Conservation (phyloP, 2,113 vertebrate genomes). For the Sula dactylatra region DNA sequence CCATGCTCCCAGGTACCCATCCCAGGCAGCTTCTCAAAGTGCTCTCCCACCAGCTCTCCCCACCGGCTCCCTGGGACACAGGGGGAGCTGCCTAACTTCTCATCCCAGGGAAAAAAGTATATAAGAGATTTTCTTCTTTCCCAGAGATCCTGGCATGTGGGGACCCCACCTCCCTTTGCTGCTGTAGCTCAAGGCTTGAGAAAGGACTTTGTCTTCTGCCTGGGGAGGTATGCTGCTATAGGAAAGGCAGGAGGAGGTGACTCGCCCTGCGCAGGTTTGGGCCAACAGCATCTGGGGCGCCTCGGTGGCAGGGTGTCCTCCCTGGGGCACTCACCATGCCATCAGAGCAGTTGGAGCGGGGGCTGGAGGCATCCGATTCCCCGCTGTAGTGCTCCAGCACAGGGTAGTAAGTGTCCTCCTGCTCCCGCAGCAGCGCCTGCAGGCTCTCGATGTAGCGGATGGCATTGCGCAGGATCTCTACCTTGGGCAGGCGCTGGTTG, state of each 20-base stretch:
- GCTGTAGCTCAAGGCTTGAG: background rate
- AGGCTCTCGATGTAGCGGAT: slow-evolving; percentile 98
- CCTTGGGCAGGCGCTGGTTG: slow-evolving; percentile 95
- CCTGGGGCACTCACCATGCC: slow-evolving; percentile 87
- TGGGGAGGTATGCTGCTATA: background rate
- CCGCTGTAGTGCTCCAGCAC: slow-evolving; percentile 92
- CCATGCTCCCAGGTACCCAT: background rate
- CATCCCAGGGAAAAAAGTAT: background rate
- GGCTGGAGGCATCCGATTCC: slow-evolving; percentile 94
- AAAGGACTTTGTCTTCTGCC: background rate
- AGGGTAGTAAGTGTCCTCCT: slow-evolving; percentile 86
- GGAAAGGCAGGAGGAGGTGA: background rate
- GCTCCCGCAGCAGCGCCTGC: slow-evolving; percentile 89
- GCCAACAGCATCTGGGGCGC: background rate
- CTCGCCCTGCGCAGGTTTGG: background rate
- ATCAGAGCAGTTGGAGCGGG: slow-evolving; percentile 94
- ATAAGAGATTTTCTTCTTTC: background rate
- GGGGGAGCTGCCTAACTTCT: background rate
- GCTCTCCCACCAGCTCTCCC: background rate
- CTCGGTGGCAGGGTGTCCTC: background rate
- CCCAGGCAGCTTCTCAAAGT: background rate
- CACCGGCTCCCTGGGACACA: background rate
- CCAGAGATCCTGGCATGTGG: background rate
- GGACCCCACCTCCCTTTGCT: background rate
- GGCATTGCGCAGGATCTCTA: slow-evolving; percentile 97